Evolutionary conservation across 2,113 vertebrate species (phyloP).

Genomic region (Chaetodon trifascialis): DNA sequence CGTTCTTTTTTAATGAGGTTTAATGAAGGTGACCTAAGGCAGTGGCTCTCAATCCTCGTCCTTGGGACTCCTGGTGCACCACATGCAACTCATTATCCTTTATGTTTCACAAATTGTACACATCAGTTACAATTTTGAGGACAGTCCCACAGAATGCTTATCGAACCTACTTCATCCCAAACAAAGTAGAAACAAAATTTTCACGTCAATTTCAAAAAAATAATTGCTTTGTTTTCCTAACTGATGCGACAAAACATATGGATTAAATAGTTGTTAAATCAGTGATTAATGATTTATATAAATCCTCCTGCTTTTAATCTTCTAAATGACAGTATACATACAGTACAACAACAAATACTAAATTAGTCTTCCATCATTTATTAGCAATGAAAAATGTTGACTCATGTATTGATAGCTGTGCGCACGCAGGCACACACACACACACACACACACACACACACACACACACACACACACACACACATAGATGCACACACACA

Average conservation of each 20-base stretch:
- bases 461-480: not conserved
- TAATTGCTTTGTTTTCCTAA: not conserved
- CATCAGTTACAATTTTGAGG: constrained; percentile 33
- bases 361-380: not conserved
- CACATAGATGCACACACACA: not conserved
- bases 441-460: not conserved
- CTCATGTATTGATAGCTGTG: not conserved
- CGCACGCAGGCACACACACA: too few relatives aligned
- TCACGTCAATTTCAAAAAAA: not conserved
- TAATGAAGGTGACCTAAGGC: constrained; percentile 37
- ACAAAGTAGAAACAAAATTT: not conserved
- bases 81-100: constrained; percentile 38
- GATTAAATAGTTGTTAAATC: not conserved
- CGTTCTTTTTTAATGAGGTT: constrained; percentile 24
- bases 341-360: not conserved
- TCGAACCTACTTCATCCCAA: not conserved
- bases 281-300: not conserved
- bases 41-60: constrained; percentile 34
- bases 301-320: not conserved
- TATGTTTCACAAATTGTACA: constrained; percentile 42
- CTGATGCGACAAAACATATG: not conserved
- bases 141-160: not conserved
- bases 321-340: not conserved
- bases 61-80: constrained; percentile 15
- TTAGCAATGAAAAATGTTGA: not conserved